Base-by-base conservation (phyloP, 2,888 invertebrate species). In the Lacanobia oleracea region DNA sequence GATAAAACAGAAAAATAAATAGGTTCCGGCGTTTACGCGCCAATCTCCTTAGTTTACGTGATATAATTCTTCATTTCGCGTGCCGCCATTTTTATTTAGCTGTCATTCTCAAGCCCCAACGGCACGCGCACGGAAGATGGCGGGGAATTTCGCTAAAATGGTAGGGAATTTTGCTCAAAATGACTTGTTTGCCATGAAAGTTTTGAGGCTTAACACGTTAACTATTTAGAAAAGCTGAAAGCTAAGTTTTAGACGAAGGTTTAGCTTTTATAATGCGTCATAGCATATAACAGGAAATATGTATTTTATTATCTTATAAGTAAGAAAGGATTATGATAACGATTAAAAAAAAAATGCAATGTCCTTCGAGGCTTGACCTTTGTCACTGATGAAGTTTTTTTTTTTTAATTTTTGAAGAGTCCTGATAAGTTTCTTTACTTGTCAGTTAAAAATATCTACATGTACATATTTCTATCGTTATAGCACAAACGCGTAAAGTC, bases 1-100 rank as follows among this genome's bases (percentile, higher is more conserved):
- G 43, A 43, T 43, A 14, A 75, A 23, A 51, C 43, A 79, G 45
- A 12, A 51, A 57, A 72, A 79, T 53, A 72, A 72, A 79, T 79
- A 53, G 14, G 72, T 66, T 63, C 78, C 63, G 66, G 62, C 66
- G 51, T 66, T 78, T 72, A 71, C 62, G 50, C 57, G 40, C 61
- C 69, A 81, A 77, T 78, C 65, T 78, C 8, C 59, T 62, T 72
- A 78, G 23, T 54, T 59, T 51, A 60, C 54, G 54, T 60, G 59
- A 60, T 56, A 51, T 79, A 60, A 82, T 82, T 71, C 79, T 45
- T 78, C 63, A 66, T 65, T 77, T 60, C 43, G 33, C 54, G 2
- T 2, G 18, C 16, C 79, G 51, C 73, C 59, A 74, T 72, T 40
- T 77, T 59, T 79, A 57, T 48, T 59, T 72, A 40, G 45, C 37